phyloP scores from a whole-genome alignment of 2,113 vertebrate genomes.

The Pseudorasbora parva region DNA sequence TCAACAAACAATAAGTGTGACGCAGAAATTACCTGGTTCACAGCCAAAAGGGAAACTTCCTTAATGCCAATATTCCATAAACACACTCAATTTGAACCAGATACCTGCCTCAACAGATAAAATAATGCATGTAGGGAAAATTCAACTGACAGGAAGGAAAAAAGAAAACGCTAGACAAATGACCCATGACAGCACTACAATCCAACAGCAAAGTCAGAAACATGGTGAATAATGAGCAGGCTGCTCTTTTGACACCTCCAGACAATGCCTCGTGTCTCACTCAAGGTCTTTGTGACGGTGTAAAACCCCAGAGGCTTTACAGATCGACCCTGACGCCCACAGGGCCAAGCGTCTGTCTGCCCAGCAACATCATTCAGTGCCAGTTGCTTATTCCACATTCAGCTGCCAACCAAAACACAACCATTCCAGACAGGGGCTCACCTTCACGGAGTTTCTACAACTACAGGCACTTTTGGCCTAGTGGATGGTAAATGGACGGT shows the following conservation, averaged over 20 bases:
- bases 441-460: not conserved
- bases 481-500: too few species aligned
- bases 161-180: not conserved
- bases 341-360: slow-evolving; percentile 36
- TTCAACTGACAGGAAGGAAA: not conserved
- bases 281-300: not conserved
- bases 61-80: slow-evolving; percentile 8
- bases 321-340: slow-evolving; percentile 7
- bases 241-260: slow-evolving; percentile 36
- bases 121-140: not conserved
- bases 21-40: not conserved
- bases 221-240: slow-evolving; percentile 3
- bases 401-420: slow-evolving; percentile 36
- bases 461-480: not conserved
- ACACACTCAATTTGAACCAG: not conserved
- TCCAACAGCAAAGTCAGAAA: not conserved
- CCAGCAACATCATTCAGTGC: slow-evolving; percentile 34
- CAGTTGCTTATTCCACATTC: slow-evolving; percentile 32
- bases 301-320: slow-evolving; percentile 31
- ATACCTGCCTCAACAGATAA: not conserved
- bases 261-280: slow-evolving; percentile 27
- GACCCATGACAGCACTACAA: slow-evolving; percentile 17
- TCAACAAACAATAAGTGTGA: not conserved
- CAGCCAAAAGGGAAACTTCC: not conserved
- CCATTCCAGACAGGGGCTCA: not conserved